phyloP scores from a whole-genome alignment of 2,888 invertebrate species.

The Lomographa bimaculata region DNA sequence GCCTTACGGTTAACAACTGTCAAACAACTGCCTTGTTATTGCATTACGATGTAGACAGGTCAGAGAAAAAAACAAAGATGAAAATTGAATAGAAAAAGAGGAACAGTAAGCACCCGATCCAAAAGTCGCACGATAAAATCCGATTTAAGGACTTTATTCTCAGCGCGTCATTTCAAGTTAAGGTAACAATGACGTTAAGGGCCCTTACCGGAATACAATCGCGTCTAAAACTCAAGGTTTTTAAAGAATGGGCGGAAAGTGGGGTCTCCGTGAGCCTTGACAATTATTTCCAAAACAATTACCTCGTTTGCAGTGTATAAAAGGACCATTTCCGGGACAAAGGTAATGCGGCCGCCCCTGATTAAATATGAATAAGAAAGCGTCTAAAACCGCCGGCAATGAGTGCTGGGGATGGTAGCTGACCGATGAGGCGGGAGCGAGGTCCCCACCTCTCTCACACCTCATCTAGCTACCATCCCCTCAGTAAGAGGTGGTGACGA shows the following conservation, averaged over 20 bases:
- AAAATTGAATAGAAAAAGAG: too few relatives aligned
- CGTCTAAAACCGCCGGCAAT: background rate
- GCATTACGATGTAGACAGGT: too few relatives aligned
- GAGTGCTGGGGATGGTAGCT: too few relatives aligned
- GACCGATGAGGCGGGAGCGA: too few relatives aligned
- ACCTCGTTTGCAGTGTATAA: background rate
- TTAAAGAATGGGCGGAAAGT: background rate
- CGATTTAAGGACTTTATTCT: background rate
- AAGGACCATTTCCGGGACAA: slow-evolving; percentile 1
- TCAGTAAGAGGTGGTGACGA: too few relatives aligned
- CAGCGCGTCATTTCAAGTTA: slow-evolving; percentile 1
- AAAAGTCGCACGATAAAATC: too few relatives aligned
- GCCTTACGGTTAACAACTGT: too few relatives aligned
- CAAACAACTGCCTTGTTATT: too few relatives aligned
- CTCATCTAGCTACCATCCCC: too few relatives aligned
- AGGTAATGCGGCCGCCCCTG: slow-evolving; percentile 2
- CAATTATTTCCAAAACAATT: slow-evolving; percentile 1
- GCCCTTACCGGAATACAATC: background rate
- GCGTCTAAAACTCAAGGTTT: slow-evolving; percentile 1
- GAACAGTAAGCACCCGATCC: too few relatives aligned
- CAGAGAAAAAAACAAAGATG: too few relatives aligned
- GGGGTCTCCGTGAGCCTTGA: background rate
- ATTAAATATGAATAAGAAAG: slow-evolving; percentile 6
- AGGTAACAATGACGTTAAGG: background rate
- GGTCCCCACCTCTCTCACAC: too few relatives aligned